phyloP scores from a whole-genome alignment of 2,888 invertebrate genomes.

The Andrena bucephala region DNA sequence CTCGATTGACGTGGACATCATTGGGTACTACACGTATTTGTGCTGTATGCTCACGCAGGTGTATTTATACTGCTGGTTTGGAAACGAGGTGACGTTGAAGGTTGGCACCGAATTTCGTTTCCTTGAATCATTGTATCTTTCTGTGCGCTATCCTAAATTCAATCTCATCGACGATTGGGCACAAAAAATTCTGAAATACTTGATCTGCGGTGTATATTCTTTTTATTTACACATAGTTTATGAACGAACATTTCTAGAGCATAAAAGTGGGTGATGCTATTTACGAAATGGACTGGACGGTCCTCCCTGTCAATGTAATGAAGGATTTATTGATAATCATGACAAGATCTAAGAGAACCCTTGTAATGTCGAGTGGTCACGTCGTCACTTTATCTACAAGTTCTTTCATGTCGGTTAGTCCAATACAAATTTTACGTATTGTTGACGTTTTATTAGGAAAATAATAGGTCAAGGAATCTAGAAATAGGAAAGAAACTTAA shows the following conservation, averaged over 20 bases:
- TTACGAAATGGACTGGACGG: conserved; percentile 69
- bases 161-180: neutral
- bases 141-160: neutral
- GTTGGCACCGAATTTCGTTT: conserved; percentile 42
- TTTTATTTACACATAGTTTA: neutral
- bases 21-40: conserved; percentile 50
- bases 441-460: neutral
- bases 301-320: conserved; percentile 41
- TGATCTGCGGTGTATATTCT: too few relatives aligned
- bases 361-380: conserved; percentile 63
- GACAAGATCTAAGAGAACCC: conserved; percentile 58
- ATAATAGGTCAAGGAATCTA: neutral
- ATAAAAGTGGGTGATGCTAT: conserved; percentile 58
- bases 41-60: conserved; percentile 71
- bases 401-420: conserved; percentile 68
- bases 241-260: conserved; percentile 59
- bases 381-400: conserved; percentile 66
- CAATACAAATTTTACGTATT: neutral
- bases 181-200: neutral
- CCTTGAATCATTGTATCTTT: neutral
- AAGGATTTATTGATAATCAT: conserved; percentile 69
- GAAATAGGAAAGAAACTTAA: neutral
- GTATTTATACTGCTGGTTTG: conserved; percentile 77
- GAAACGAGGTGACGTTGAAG: conserved; percentile 74
- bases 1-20: conserved; percentile 46